phyloP scores from a whole-genome alignment of 2,888 invertebrate genomes.

The Ctenicera cuprea region DNA sequence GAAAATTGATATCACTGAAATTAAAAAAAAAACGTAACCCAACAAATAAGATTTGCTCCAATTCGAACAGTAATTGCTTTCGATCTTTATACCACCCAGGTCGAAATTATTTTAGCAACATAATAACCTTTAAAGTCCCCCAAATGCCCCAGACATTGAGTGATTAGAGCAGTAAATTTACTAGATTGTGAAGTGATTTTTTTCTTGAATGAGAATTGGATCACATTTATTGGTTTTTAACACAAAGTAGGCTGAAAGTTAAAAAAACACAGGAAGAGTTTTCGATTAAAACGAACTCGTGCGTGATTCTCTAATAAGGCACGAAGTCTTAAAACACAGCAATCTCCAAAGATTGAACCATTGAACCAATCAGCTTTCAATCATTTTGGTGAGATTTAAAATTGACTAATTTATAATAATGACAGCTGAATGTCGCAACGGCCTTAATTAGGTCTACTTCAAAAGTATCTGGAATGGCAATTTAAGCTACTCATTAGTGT shows the following conservation, averaged over 20 bases:
- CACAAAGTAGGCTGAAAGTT: constrained; percentile 1
- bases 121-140: not conserved
- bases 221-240: not conserved
- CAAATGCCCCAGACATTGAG: too few relatives aligned
- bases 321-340: not conserved
- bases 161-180: too few relatives aligned
- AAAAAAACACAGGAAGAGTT: constrained; percentile 13
- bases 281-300: constrained; percentile 9
- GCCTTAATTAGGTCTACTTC: too few relatives aligned
- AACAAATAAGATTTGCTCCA: constrained; percentile 13
- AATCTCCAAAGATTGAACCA: not conserved
- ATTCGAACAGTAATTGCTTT: constrained; percentile 13
- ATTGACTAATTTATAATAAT: too few relatives aligned
- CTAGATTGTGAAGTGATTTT: not conserved
- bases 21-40: not conserved
- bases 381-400: not conserved
- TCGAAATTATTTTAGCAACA: too few relatives aligned
- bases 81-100: not conserved
- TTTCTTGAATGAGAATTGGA: not conserved
- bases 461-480: too few relatives aligned
- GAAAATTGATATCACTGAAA: not conserved
- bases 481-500: too few relatives aligned
- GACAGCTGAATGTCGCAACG: too few relatives aligned
- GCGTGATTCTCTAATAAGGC: constrained; percentile 2
- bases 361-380: not conserved